phyloP scores from a whole-genome alignment of 1,140 invertebrate genomes.

The Holcopasites calliopsidis region DNA sequence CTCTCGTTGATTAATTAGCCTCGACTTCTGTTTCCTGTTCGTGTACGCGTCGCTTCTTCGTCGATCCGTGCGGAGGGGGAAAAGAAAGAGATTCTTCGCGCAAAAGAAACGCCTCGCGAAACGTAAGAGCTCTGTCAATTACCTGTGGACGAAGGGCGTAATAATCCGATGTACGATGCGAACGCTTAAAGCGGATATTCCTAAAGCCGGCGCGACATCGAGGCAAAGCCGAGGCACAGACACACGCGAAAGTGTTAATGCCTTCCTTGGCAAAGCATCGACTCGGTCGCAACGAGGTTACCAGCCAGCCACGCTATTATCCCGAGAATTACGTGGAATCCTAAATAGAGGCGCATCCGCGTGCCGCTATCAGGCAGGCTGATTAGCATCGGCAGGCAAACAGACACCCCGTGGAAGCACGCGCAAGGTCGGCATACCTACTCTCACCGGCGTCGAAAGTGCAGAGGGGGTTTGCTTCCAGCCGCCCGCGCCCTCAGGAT shows the following conservation, averaged over 20 bases:
- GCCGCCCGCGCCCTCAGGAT: constrained; percentile 52
- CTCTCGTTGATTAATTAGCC: constrained; percentile 56
- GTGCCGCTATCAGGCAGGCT: constrained; percentile 48
- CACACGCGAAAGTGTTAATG: not conserved
- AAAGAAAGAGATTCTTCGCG: no score
- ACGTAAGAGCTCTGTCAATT: no score
- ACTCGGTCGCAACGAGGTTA: constrained; percentile 19
- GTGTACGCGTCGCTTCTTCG: no score
- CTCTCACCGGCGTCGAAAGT: constrained; percentile 22
- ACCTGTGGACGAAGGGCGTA: no score
- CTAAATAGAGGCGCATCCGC: not conserved
- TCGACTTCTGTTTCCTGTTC: no score
- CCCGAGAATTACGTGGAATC: constrained; percentile 17
- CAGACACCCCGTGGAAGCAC: constrained; percentile 49
- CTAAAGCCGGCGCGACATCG: not conserved
- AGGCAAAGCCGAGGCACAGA: not conserved
- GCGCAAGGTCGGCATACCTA: constrained; percentile 62
- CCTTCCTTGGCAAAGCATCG: constrained; percentile 6
- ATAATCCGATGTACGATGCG: not conserved
- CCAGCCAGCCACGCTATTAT: constrained; percentile 2
- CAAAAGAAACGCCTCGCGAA: no score
- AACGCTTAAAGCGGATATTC: constrained; percentile 20
- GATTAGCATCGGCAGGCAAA: constrained; percentile 55
- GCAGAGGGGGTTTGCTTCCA: constrained; percentile 55
- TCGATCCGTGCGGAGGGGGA: no score